Evolutionary conservation across 2,888 invertebrate genomes (phyloP), one percentile per base, ranked within the genome.

Genomic region (Amphimallon solstitiale): DNA sequence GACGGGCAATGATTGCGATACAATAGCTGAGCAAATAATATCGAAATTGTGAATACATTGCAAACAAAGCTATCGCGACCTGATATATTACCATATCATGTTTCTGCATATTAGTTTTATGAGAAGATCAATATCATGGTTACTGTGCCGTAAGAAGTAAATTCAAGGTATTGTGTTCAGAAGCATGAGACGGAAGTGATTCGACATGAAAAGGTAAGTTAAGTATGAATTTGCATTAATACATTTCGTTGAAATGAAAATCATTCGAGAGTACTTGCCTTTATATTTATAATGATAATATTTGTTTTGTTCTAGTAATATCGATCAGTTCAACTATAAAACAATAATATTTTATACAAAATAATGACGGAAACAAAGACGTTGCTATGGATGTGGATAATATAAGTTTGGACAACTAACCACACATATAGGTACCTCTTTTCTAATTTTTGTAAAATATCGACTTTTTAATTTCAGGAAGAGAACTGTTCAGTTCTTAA

Each of bases 121-220:
- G 21, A 7, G 21, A n/a, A 38, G 38, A 38, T 54, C 54, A 38
- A 54, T 54, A 54, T 54, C 40, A 10, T 34, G 15, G 10, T 15
- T 14, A 14, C 5, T 34, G 35, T 35, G 35, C 9, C 21, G n/a
- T 38, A 19, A 21, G 54, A 54, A 12, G 54, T 23, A n/a, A 38
- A 21, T 54, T 38, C 54, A 38, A 54, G 38, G 54, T 54, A 19
- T 54, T 21, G 21, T 54, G 54, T 54, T 54, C 38, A 12, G 21
- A 40, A 17, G 54, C 21, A 15, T 5, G 19, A 54, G 19, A 38
- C 54, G 54, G 54, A 54, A 38, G 54, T 54, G 38, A 54, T 54
- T 38, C 21, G 38, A 37, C 54, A 5, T 56, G 43, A 40, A 56
- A 29, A 56, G 40, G 40, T 56, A 40, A 56, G 56, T 23, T 56